These are phyloP conservation scores for Setipinna tenuifilis DNA, from an alignment of 2,797 vertebrate genomes.

Conservation along the genomic window DNA sequence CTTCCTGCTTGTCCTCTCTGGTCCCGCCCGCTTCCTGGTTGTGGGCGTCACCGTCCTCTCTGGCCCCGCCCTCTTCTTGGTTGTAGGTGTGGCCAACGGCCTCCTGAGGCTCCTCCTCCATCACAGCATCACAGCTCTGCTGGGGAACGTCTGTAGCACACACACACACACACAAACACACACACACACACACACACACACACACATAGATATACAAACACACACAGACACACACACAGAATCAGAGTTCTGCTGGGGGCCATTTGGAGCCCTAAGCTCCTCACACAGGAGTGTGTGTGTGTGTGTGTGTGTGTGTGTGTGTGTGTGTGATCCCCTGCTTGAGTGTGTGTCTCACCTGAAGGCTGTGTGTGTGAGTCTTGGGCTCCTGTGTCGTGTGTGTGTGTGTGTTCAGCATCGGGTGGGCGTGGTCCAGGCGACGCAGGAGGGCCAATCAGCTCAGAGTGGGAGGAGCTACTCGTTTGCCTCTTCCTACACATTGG, in stretches of 20 bases:
- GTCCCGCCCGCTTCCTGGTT: conserved; percentile 44
- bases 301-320: background rate
- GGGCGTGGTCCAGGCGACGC: no score
- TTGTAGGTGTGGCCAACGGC: conserved; percentile 53
- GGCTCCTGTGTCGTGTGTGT: background rate
- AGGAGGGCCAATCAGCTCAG: background rate
- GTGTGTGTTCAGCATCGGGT: background rate
- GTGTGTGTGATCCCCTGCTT: no score
- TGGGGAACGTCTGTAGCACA: background rate
- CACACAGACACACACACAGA: background rate
- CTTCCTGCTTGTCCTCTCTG: conserved; percentile 35
- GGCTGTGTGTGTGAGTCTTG: background rate
- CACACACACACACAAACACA: conserved; percentile 20
- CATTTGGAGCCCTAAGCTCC: no score
- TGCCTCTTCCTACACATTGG: background rate
- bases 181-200: background rate
- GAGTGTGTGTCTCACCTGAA: background rate
- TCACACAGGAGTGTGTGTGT: no score
- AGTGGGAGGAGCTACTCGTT: background rate
- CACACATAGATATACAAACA: conserved; percentile 20
- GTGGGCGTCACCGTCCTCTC: conserved; percentile 44
- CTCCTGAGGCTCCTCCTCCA: conserved; percentile 35
- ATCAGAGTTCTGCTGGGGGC: no score
- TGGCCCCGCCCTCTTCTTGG: background rate
- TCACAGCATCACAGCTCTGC: background rate